These are phyloP conservation scores for Teleiodes luculella DNA, from an alignment of 2,888 invertebrate species.

Conservation along the genomic window DNA sequence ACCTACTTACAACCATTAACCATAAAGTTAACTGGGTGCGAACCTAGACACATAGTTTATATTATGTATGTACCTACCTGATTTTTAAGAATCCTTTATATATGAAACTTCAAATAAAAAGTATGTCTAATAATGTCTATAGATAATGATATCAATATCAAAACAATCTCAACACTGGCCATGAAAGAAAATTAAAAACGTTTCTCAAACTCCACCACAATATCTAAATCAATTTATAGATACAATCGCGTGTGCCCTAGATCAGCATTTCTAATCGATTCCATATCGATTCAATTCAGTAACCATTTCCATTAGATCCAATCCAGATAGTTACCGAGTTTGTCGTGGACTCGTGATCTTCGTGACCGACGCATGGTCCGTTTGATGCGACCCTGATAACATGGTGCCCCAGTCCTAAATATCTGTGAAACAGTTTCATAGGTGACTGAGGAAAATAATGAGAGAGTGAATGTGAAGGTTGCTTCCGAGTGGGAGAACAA, in stretches of 20 bases:
- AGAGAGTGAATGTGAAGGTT: neutral
- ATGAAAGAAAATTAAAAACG: neutral
- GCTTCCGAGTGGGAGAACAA: neutral
- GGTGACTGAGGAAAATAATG: neutral
- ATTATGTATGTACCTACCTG: no score
- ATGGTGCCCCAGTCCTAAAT: neutral
- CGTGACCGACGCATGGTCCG: constrained; percentile 20
- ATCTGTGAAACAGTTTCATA: constrained; percentile 4
- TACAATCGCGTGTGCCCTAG: constrained; percentile 4
- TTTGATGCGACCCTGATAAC: constrained; percentile 1
- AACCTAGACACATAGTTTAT: no score
- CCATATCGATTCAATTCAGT: neutral
- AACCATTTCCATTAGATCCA: constrained; percentile 14
- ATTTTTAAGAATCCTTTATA: no score
- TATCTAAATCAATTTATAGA: constrained; percentile 1
- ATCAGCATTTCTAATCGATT: neutral
- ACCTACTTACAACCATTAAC: no score
- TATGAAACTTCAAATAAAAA: no score
- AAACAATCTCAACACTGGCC: neutral
- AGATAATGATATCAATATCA: neutral
- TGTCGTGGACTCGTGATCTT: constrained; percentile 7
- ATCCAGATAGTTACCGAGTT: constrained; percentile 23
- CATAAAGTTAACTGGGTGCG: no score
- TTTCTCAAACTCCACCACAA: constrained; percentile 2
- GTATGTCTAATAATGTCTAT: no score